phyloP scores from a whole-genome alignment of 35 echinoderm and acorn worm genomes.

The Ophiothrix spiculata region DNA sequence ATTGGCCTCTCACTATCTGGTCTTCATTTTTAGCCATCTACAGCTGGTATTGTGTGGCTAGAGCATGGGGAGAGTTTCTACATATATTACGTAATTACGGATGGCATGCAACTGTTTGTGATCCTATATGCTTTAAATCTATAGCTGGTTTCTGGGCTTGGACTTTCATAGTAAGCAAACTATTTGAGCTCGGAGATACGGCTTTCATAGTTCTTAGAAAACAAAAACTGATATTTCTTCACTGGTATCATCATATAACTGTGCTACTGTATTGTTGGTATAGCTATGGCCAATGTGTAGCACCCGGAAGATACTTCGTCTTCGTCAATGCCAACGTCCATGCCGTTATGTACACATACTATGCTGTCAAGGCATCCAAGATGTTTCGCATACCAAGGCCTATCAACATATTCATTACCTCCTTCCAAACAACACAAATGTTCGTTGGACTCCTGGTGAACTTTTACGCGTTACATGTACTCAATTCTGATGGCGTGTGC shows the following conservation, averaged over 20 bases:
- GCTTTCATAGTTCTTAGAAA: slow-evolving; percentile 83
- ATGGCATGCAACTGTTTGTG: slow-evolving; percentile 79
- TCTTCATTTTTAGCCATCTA: slow-evolving; percentile 59
- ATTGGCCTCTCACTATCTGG: slow-evolving; percentile 58
- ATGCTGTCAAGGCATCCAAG: slow-evolving; percentile 62
- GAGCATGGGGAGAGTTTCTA: slow-evolving; percentile 58
- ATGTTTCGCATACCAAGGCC: slow-evolving; percentile 58
- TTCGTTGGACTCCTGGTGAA: slow-evolving; percentile 68
- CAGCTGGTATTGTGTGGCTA: slow-evolving; percentile 62
- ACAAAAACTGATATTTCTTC: slow-evolving; percentile 77
- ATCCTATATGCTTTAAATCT: slow-evolving; percentile 74
- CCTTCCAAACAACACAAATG: slow-evolving; percentile 69
- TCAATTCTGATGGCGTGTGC: slow-evolving; percentile 47
- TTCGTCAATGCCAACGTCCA: slow-evolving; percentile 84
- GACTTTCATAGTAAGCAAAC: slow-evolving; percentile 75
- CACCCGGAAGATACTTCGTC: slow-evolving; percentile 72
- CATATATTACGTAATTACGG: slow-evolving; percentile 62
- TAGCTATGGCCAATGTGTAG: slow-evolving; percentile 65
- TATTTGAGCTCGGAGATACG: slow-evolving; percentile 79
- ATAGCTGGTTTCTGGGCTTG: slow-evolving; percentile 82
- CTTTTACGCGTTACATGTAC: slow-evolving; percentile 46
- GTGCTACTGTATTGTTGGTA: slow-evolving; percentile 83
- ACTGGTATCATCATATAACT: slow-evolving; percentile 92
- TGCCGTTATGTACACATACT: slow-evolving; percentile 88
- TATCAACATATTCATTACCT: slow-evolving; percentile 70